Base-by-base conservation (phyloP, 2,888 invertebrate species). In the Coecobrya sp. region DNA sequence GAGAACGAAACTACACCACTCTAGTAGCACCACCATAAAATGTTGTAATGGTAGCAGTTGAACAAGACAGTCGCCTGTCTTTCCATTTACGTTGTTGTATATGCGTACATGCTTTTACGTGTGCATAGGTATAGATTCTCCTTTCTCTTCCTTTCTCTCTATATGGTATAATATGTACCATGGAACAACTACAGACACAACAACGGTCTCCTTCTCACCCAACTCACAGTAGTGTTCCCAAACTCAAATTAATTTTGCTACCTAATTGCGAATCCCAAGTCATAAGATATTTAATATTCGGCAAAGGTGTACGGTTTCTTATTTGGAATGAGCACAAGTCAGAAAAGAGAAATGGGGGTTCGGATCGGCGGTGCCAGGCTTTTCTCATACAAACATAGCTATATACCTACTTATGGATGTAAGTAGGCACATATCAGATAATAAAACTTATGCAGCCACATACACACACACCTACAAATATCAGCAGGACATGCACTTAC, bases 211-310 rank as follows among this genome's bases (percentile, higher is more conserved):
- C 30, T 36, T 42, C 19, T 70, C 55, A 55, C 55, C 7, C 55
- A 19, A 10, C 19, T 2, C n/a, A 55, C 11, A 36, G 36, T 36
- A n/a, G 55, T 55, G 55, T 55, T 7, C 19, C 7, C 70, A 42
- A 27, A 25, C 62, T 93, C 93, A 94, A 94, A 94, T 94, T 94
- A 94, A 94, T 94, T 94, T 94, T 93, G 93, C 94, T 93, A 93
- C 94, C 86, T 94, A 94, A 94, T 94, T 94, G 94, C 94, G 94
- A 93, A 94, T 94, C 94, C 94, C 87, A 84, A 93, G 92, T 94
- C 94, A 94, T 94, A 94, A 94, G 94, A 94, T 94, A 94, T 94
- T 94, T 94, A 94, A 94, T 94, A 94, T 94, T 93, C 86, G 65
- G 89, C 84, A 92, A 92, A 92, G 92, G 92, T 92, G 92, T 87